Base-by-base conservation (phyloP, 1,140 invertebrate genomes). In the Apis cerana region DNA sequence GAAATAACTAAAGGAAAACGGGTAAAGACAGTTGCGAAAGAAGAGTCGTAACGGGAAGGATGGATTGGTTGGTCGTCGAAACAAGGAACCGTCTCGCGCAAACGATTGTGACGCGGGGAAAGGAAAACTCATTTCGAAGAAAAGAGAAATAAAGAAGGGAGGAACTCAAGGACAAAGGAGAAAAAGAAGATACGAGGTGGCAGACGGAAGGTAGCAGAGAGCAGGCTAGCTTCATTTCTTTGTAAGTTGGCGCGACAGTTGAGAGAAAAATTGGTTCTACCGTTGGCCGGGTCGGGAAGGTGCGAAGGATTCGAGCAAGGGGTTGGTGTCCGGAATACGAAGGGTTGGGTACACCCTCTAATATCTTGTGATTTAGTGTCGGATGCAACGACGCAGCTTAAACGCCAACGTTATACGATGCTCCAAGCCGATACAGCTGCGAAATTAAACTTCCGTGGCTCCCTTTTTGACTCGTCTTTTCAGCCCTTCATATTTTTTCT, bases 291-390 rank as follows among this genome's bases (percentile, higher is more conserved):
- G 71, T 83, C 75, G 81, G 70, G 75, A 81, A 88, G 85, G 88
- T 87, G 89, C 88, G 80, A 90, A 85, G 87, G 88, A 89, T 85
- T 84, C 85, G 83, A 78, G 72, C 64, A 54, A 78, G 74, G 82
- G 81, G 68, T 43, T 58, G 78, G 23, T 86, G 79, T 84, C 83
- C 56, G 65, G 83, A 10, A 78, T 52, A 79, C 58, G 68, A 80
- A 74, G 68, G 61, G 68, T 56, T 43, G 61, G 75, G 70, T 81
- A 89, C 89, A 89, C 86, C 75, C 84, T 90, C 89, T 92, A 94
- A 94, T 93, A 93, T 93, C 91, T 90, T 91, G 91, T 93, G 93
- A 93, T 93, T 93, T 93, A 93, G 90, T 90, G 91, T 91, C 91
- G 88, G 90, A 90, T 91, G 90, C 90, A 90, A 89, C 87, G 88